Evolutionary conservation across 2,113 vertebrate genomes (phyloP), one percentile per base, ranked within the genome.

Genomic region (Triplophysa tibetana): DNA sequence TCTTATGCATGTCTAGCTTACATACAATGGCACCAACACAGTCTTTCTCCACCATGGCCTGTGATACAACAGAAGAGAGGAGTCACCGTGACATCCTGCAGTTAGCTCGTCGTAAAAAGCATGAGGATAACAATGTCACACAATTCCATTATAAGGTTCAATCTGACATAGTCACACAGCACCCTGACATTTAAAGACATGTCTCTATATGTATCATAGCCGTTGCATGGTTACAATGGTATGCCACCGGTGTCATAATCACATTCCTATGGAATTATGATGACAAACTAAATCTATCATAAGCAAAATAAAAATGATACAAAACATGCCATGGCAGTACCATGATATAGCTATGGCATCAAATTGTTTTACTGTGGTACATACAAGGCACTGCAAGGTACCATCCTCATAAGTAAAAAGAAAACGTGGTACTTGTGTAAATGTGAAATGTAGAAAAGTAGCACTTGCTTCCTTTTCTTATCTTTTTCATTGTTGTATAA

Each of bases 1-100:
- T 99, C 95, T 99, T 99, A 93, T 99, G 98, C 98, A 98, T 98
- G 92, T 99, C 98, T 91, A 99, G 95, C 94, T 99, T 99, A 93
- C 98, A 99, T 88, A 99, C 98, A 76, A 99, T 99, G 93, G 97
- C 98, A 92, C 98, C 98, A 85, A 99, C 98, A 92, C 98, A 99
- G 93, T 98, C 97, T 84, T 96, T 95, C 89, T 95, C 96, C 93
- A 99, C 98, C 97, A 98, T 95, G 87, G 98, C 98, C 98, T 99
- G 94, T 75, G 91, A 81, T 29, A 77, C 70, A 81, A 45, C 43
- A 68, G 52, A 86, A 12, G 82, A 24, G 78, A 14, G 75, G 33
- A 56, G 24, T 68, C 60, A 77, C 11, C 24, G 24, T 38, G 45
- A 64, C 69, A 69, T 12, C 16, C 61, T 63, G 54, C 33, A 79